Evolutionary conservation across 2,113 vertebrate genomes (phyloP), one percentile per base, ranked within the genome.

Genomic region (Tinamus guttatus): DNA sequence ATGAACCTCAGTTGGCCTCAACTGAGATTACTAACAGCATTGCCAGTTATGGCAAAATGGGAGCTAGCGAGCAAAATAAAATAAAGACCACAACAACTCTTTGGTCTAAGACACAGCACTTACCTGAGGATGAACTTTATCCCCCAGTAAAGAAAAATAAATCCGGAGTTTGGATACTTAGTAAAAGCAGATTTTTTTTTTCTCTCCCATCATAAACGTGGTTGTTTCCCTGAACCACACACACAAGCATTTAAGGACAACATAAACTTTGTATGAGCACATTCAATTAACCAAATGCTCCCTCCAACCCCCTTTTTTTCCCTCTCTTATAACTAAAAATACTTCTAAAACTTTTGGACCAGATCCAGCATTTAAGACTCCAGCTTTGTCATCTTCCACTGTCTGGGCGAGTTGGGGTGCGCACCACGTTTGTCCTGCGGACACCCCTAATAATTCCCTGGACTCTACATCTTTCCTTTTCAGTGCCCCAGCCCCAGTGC

Each of bases 381-480:
- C n/a, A 28, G 63, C 16, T 64, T 82, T 76, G 43, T 67, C 9
- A 5, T 40, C 38, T 80, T 51, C n/a, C 17, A 4, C 30, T 7
- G 2, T 4, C 4, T 2, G 13, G 43, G 15, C 45, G 49, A 20
- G 24, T 13, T 51, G 51, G 11, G 49, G 28, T 32, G 11, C 9
- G 24, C 12, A 2, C 22, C 13, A 0, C 32, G 24, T 63, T 85
- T 8, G 47, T 85, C n/a, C 47, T 68, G 49, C 64, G 3, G 4
- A 56, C 34, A 38, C 9, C 60, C 32, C 34, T 7, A 56, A 41
- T 43, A 47, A 28, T 36, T 74, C 20, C 28, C 27, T n/a, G 64
- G n/a, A 11, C 52, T 32, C n/a, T 0, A 0, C 1, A 3, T 32
- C 56, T 71, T 54, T 43, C 2, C 0, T 11, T 30, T 59, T 28